Percentiles rank a stretch among this genome's conserved stretches.
Evolutionary conservation across 1,140 invertebrate species (phyloP).

Genomic region (Apis mellifera): Amel_HAv3.1 CM009939.2:9532001-9532500

Average conservation of each 20-base stretch:
- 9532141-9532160: not conserved
- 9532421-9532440: constrained; percentile 19
- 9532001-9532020: constrained; percentile 76
- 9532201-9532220: no score
- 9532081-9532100: constrained; percentile 54
- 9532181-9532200: not conserved
- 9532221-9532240: not conserved
- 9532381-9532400: not conserved
- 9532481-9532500: not conserved
- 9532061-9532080: constrained; percentile 24
- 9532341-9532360: not conserved
- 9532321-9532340: no score
- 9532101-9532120: constrained; percentile 19
- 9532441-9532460: not conserved
- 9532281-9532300: not conserved
- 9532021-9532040: constrained; percentile 79
- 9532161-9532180: not conserved
- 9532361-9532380: no score
- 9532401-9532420: not conserved
- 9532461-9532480: no score
- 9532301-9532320: no score
- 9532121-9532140: not conserved
- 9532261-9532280: not conserved
- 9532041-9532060: constrained; percentile 68
- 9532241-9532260: no score